phyloP scores from a whole-genome alignment of 2,113 vertebrate species.

The Indicator maculatus region DNA sequence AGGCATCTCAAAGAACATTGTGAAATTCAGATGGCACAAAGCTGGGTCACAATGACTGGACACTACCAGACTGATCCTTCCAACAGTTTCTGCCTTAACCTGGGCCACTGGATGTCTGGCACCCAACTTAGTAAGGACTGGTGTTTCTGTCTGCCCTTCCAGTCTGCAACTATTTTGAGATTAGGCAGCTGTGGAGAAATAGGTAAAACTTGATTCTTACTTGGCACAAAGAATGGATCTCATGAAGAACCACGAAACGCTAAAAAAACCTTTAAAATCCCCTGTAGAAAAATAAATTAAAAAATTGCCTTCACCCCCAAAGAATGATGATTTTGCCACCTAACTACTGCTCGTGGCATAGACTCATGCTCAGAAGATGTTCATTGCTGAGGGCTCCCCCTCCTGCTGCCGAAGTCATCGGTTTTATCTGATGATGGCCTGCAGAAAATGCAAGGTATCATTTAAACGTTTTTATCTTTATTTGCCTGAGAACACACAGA shows the following conservation, averaged over 20 bases:
- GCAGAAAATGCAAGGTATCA: background rate
- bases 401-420: background rate
- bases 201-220: background rate
- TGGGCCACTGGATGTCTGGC: background rate
- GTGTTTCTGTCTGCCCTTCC: background rate
- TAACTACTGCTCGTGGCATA: background rate
- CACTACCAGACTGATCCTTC: background rate
- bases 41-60: background rate
- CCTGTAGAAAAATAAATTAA: background rate
- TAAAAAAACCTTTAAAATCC: background rate
- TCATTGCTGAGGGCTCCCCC: background rate
- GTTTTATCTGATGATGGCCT: background rate
- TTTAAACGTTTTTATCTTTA: background rate
- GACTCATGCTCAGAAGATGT: fast-evolving
- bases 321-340: background rate
- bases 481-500: background rate
- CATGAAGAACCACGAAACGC: background rate
- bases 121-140: background rate
- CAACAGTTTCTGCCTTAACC: background rate
- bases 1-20: background rate
- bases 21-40: background rate
- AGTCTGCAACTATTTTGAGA: background rate
- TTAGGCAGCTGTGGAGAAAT: background rate
- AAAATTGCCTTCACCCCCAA: background rate
- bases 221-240: background rate